Percentiles rank a stretch among this genome's conserved stretches.
Conservation (phyloP, 2,797 vertebrate species). For the Hoplostethus mediterraneus region DNA sequence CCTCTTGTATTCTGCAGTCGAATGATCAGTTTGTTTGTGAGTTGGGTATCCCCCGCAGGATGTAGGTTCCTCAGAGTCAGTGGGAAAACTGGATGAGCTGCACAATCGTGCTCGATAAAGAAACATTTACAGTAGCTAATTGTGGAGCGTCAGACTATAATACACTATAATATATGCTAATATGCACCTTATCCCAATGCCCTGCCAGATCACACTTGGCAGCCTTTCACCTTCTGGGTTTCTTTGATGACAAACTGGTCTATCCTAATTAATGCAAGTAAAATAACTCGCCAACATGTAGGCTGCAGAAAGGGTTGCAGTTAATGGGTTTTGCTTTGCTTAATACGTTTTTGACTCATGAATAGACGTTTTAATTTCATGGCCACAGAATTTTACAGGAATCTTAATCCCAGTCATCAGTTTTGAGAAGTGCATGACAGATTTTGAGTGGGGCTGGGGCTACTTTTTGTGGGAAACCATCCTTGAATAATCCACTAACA, state of each 20-base stretch:
- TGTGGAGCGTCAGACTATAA: slow-evolving; percentile 11
- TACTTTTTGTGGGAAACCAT: background rate
- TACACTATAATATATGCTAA: background rate
- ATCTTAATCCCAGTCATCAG: background rate
- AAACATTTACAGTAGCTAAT: slow-evolving; percentile 13
- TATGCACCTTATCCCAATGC: background rate
- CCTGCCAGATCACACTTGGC: background rate
- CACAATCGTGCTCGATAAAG: slow-evolving; percentile 11
- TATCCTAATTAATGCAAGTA: slow-evolving; percentile 4
- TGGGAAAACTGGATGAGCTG: slow-evolving; percentile 3
- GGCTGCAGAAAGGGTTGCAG: background rate
- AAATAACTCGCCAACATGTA: slow-evolving; percentile 3
- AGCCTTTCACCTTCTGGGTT: slow-evolving; percentile 10
- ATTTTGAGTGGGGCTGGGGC: background rate
- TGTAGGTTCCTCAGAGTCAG: background rate
- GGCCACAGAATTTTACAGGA: background rate
- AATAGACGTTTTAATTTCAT: slow-evolving; percentile 2
- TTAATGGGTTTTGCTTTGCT: background rate
- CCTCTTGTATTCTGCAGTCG: slow-evolving; percentile 30
- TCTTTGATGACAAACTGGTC: slow-evolving; percentile 11
- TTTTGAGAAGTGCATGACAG: background rate
- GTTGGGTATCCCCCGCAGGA: slow-evolving; percentile 17
- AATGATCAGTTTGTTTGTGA: slow-evolving; percentile 4
- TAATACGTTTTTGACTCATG: background rate
- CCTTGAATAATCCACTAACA: background rate